These are phyloP conservation scores for Leptatherina wallacei DNA, from an alignment of 2,797 vertebrate genomes.

Conservation along the genomic window DNA sequence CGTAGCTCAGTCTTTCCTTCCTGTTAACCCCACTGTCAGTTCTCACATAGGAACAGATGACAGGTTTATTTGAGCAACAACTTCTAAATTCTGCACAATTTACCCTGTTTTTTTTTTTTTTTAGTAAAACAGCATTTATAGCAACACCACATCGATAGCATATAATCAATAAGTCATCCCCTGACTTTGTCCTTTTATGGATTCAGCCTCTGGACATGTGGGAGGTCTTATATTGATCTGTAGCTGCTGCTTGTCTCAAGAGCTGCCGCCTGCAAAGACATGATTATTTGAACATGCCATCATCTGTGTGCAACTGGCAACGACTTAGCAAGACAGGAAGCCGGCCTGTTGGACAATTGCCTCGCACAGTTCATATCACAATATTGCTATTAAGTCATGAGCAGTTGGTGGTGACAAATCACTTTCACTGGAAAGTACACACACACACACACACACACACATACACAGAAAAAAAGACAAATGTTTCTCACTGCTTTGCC, in stretches of 20 bases:
- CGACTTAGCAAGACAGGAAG: conserved; percentile 58
- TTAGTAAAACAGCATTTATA: neutral
- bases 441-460: conserved; percentile 9
- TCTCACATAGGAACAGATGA: neutral
- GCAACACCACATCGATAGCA: conserved; percentile 1
- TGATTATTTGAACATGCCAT: conserved; percentile 44
- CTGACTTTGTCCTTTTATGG: conserved; percentile 29
- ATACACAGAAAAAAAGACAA: conserved; percentile 8
- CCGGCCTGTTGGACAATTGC: conserved; percentile 71
- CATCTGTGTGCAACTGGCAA: conserved; percentile 28
- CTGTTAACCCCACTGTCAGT: conserved; percentile 21
- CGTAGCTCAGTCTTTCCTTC: conserved; percentile 24
- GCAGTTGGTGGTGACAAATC: conserved; percentile 55
- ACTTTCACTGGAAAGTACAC: conserved; percentile 26
- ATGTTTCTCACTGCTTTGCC: conserved; percentile 52
- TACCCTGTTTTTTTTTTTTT: neutral
- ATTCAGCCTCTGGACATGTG: conserved; percentile 8
- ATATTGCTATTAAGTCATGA: conserved; percentile 66
- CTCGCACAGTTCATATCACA: conserved; percentile 64
- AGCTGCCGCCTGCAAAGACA: conserved; percentile 49
- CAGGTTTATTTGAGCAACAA: neutral
- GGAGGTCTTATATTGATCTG: conserved; percentile 47
- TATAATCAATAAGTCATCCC: conserved; percentile 43
- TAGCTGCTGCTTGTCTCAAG: conserved; percentile 39
- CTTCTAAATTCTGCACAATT: conserved; percentile 1